These are phyloP conservation scores for Heterochromis multidens DNA, from an alignment of 2,113 vertebrate species.

Conservation along the genomic window DNA sequence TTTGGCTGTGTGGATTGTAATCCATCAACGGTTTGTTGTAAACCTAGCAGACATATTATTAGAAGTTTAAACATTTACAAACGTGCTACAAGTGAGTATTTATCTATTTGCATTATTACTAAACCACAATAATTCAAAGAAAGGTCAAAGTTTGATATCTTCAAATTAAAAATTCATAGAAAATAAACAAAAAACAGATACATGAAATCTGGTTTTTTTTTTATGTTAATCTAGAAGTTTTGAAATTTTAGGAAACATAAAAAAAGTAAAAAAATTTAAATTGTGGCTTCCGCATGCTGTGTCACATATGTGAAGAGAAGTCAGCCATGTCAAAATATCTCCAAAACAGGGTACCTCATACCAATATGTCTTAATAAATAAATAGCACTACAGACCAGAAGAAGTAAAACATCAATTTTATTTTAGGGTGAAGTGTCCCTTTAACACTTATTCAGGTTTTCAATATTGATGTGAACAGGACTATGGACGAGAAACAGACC, in stretches of 20 bases:
- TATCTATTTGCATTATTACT: background rate
- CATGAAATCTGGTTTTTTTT: background rate
- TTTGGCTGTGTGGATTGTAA: too few relatives aligned
- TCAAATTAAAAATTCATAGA: background rate
- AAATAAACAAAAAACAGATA: background rate
- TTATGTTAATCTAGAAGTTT: background rate
- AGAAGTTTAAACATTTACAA: background rate
- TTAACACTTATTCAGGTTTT: background rate
- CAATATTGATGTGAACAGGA: slow-evolving; percentile 59
- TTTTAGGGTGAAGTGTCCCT: background rate
- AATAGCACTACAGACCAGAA: background rate
- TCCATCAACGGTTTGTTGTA: too few relatives aligned
- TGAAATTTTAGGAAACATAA: background rate
- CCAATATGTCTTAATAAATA: background rate
- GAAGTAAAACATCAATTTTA: background rate
- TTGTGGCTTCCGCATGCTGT: background rate
- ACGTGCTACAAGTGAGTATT: background rate
- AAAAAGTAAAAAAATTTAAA: background rate
- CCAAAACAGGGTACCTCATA: background rate
- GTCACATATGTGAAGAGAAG: background rate
- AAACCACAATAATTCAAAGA: background rate
- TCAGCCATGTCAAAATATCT: background rate
- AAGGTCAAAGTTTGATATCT: background rate
- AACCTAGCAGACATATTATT: background rate
- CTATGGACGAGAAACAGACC: slow-evolving; percentile 58